phyloP scores from a whole-genome alignment of 2,888 invertebrate genomes.

The Onthophagus sagittarius region DNA sequence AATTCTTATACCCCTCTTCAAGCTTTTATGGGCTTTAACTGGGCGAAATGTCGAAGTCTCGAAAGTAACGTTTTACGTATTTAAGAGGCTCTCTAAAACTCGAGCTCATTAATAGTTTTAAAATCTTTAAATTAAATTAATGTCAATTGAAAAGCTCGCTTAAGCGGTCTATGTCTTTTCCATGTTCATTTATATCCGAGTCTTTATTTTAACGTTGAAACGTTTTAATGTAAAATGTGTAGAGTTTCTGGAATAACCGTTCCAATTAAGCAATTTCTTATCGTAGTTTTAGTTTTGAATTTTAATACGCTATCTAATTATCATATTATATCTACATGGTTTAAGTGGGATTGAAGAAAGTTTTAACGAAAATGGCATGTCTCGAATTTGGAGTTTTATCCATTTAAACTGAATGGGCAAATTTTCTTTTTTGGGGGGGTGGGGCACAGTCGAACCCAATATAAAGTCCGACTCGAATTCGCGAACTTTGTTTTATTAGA shows the following conservation, averaged over 20 bases:
- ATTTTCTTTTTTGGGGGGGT: neutral
- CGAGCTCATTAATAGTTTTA: neutral
- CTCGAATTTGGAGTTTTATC: neutral
- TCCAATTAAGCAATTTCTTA: too few species aligned
- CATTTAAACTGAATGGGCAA: neutral
- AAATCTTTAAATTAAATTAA: neutral
- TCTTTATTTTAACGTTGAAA: neutral
- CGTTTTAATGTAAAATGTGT: neutral
- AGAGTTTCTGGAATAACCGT: too few species aligned
- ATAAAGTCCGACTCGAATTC: neutral
- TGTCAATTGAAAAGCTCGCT: neutral
- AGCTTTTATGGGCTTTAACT: neutral
- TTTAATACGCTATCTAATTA: neutral
- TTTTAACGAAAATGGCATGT: neutral
- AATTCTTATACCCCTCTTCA: neutral
- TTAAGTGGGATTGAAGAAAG: neutral
- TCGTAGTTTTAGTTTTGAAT: too few species aligned
- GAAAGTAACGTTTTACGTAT: neutral
- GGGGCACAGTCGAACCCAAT: neutral
- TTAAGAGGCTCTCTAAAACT: neutral
- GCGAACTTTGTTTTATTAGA: neutral
- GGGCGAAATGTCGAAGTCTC: neutral
- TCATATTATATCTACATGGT: neutral
- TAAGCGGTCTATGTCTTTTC: neutral
- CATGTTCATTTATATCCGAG: neutral